These are phyloP conservation scores for Caenorhabditis macrosperma DNA, from an alignment of 2,888 invertebrate species.

Conservation along the genomic window DNA sequence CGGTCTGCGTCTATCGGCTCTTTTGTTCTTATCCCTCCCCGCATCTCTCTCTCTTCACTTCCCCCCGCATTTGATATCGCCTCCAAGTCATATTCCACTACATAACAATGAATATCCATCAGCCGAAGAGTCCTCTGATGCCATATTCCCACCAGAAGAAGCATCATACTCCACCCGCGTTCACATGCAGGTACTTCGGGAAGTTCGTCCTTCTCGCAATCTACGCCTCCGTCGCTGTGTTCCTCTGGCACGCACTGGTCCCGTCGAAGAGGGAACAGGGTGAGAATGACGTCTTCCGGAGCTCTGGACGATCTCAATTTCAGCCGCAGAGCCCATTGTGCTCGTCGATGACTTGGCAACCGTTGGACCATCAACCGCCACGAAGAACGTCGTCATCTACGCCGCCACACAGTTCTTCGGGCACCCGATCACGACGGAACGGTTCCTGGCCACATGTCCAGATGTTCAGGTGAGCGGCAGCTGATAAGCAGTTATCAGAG, in stretches of 20 bases:
- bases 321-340: not conserved
- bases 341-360: not conserved
- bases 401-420: conserved; percentile 69
- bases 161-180: not conserved
- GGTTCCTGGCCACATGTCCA: conserved; percentile 61
- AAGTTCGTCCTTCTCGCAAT: conserved; percentile 20
- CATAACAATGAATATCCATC: not conserved
- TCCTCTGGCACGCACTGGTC: conserved; percentile 31
- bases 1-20: not conserved
- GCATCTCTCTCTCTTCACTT: not conserved
- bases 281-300: not conserved
- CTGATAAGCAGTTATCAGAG: too few relatives aligned
- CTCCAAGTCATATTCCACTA: too few relatives aligned
- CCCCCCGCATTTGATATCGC: too few relatives aligned
- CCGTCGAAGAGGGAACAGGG: conserved; percentile 7
- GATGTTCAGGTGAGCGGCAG: conserved; percentile 62
- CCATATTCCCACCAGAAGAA: not conserved
- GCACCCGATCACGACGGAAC: conserved; percentile 60
- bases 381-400: conserved; percentile 58
- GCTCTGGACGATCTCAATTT: too few relatives aligned
- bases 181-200: conserved; percentile 29
- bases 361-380: not conserved
- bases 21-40: not conserved
- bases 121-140: not conserved
- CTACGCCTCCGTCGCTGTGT: conserved; percentile 11